phyloP scores from a whole-genome alignment of 2,888 invertebrate genomes.

The Prenolepis imparis region DNA sequence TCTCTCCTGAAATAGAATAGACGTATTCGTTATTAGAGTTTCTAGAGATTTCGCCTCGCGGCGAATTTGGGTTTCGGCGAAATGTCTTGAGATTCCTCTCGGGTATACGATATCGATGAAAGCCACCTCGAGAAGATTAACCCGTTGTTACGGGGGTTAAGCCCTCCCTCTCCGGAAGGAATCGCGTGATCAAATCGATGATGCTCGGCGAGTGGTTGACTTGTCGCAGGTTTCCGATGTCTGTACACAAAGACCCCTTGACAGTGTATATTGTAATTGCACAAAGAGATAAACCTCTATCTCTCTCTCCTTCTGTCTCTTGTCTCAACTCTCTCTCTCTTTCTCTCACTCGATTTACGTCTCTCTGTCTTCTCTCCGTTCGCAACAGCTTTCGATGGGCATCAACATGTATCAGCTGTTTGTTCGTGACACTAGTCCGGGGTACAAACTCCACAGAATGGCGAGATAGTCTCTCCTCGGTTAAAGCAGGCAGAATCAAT shows the following conservation, averaged over 20 bases:
- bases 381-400: constrained; percentile 55
- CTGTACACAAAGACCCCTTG: constrained; percentile 72
- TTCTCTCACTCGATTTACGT: constrained; percentile 3
- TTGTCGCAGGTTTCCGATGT: constrained; percentile 76
- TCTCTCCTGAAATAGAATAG: constrained; percentile 29
- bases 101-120: constrained; percentile 47
- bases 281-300: constrained; percentile 66
- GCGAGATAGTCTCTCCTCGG: constrained; percentile 44
- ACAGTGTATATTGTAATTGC: constrained; percentile 82
- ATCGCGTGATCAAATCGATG: constrained; percentile 55
- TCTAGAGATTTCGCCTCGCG: neutral
- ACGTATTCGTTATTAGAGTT: constrained; percentile 39
- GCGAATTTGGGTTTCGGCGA: constrained; percentile 17
- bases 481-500: neutral
- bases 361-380: constrained; percentile 26
- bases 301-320: neutral
- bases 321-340: constrained; percentile 9
- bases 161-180: constrained; percentile 54
- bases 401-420: constrained; percentile 47
- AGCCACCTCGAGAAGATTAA: constrained; percentile 81
- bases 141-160: constrained; percentile 80
- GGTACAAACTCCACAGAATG: constrained; percentile 63
- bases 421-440: constrained; percentile 61
- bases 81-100: constrained; percentile 28
- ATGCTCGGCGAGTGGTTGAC: constrained; percentile 67